Evolutionary conservation across 2,797 vertebrate genomes (phyloP).

Genomic region (Macroramphosus scolopax): DNA sequence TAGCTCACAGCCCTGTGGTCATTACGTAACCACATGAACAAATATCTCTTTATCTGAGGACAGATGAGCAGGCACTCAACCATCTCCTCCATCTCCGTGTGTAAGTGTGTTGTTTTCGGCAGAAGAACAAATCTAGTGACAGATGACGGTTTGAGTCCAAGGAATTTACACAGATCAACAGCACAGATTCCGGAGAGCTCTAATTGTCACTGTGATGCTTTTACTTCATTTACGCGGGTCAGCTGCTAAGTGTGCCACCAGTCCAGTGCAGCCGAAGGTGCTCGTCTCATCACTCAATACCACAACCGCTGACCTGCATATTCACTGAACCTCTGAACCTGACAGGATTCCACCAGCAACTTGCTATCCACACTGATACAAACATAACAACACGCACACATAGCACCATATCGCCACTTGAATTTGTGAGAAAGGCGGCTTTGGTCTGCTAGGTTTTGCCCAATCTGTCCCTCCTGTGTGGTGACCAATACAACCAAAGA

Average conservation of each 20-base stretch:
- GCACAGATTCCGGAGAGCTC: background rate
- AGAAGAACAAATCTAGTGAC: constrained; percentile 5
- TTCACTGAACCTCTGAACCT: background rate
- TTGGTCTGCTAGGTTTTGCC: too few species aligned
- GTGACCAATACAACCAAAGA: too few species aligned
- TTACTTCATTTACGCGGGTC: constrained; percentile 27
- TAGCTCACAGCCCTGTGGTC: constrained; percentile 43
- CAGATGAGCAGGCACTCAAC: constrained; percentile 35
- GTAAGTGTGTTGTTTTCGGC: constrained; percentile 7
- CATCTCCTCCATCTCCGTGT: constrained; percentile 4
- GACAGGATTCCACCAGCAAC: background rate
- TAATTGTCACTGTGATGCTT: background rate
- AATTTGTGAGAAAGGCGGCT: too few species aligned
- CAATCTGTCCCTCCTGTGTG: too few species aligned
- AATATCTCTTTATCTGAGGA: constrained; percentile 52
- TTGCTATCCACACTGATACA: background rate
- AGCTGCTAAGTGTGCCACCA: constrained; percentile 36
- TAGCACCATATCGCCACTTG: background rate
- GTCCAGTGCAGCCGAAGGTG: background rate
- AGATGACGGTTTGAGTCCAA: background rate
- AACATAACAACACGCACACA: background rate
- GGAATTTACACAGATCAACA: constrained; percentile 5
- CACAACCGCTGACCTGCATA: background rate
- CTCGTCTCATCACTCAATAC: background rate
- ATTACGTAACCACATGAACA: constrained; percentile 69